Base-by-base conservation (phyloP, 1,140 invertebrate genomes). In the Drosophila teissieri region DNA sequence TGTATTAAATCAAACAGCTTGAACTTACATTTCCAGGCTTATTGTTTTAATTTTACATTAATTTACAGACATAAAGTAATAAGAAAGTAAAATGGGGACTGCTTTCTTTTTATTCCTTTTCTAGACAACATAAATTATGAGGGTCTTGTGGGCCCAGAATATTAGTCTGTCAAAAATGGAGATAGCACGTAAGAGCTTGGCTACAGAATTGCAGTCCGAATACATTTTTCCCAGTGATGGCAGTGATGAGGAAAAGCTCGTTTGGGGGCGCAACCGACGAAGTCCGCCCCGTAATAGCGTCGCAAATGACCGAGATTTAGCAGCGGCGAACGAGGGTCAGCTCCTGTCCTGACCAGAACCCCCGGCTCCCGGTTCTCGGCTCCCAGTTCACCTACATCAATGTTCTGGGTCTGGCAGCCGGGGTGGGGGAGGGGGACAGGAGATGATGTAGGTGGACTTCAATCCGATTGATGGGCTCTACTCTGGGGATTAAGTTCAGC, bases 271-370 rank as follows among this genome's bases (percentile, higher is more conserved):
- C 39, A 42, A 15, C 39, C 57, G n/a, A 77, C 44, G 45, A 52
- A 54, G 42, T 57, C 52, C 49, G 27, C 49, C 27, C 72, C 37
- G 60, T 88, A 88, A 88, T 88, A 73, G 76, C 84, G 68, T 73
- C 84, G 78, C 84, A 89, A 89, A 89, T 83, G 80, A 74, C 77
- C 54, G 78, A 80, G 84, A 89, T 89, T 88, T 84, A 89, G 65
- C 55, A 54, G 52, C n/a, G 44, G 39, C 27, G 24, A 53, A 75
- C 73, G 54, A 68, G 72, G 61, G 73, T 65, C 73, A 40, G 40
- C 46, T 53, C 49, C 56, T 78, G 74, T 77, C 75, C 75, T 48
- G 53, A 17, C 74, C 54, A 75, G 69, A 74, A 56, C 34, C 54
- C 54, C 24, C 40, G 37, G 12, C 64, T 19, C 15, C 7, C 10